Evolutionary conservation across 2,888 invertebrate genomes (phyloP), one percentile per base, ranked within the genome.

Genomic region (Mimumesa dahlbomi): DNA sequence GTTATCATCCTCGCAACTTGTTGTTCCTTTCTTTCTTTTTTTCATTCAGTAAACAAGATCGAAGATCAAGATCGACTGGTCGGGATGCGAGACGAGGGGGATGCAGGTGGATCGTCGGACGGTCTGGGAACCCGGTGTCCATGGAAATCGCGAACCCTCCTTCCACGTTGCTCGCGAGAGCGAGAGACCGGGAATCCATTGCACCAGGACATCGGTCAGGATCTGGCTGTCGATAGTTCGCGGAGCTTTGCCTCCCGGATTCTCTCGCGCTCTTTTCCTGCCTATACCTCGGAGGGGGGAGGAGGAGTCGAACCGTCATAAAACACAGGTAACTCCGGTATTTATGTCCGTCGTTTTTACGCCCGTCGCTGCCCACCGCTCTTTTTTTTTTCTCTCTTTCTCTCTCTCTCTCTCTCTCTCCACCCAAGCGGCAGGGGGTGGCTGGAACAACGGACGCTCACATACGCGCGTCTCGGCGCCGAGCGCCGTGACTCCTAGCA

Each of bases 271-370:
- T 74, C 76, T 73, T 72, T 72, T 66, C 64, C 63, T 62, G 65
- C 64, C 67, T 65, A 68, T 64, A 58, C 73, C 75, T 76, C 75
- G 66, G n/a, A n/a, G n/a, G n/a, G n/a, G n/a, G n/a, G n/a, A n/a
- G n/a, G n/a, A n/a, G n/a, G n/a, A n/a, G 61, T 61, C 72, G 74
- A 59, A 71, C 75, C 77, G 83, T 84, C 87, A 86, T 89, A 89
- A 89, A 89, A 89, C 88, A 88, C 84, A 84, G 87, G 85, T 89
- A 89, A 89, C 87, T 83, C 88, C 87, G 81, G 85, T 88, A 89
- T 89, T 89, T 89, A 89, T 89, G 86, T 78, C 81, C 85, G 82
- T 81, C 83, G 83, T 84, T 83, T 82, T 83, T 79, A 84, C 79
- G 76, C 76, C 75, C 79, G 79, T 78, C 77, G 76, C 78, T 72